phyloP scores from a whole-genome alignment of 2,888 invertebrate genomes.

The Sphaerophoria taeniata region DNA sequence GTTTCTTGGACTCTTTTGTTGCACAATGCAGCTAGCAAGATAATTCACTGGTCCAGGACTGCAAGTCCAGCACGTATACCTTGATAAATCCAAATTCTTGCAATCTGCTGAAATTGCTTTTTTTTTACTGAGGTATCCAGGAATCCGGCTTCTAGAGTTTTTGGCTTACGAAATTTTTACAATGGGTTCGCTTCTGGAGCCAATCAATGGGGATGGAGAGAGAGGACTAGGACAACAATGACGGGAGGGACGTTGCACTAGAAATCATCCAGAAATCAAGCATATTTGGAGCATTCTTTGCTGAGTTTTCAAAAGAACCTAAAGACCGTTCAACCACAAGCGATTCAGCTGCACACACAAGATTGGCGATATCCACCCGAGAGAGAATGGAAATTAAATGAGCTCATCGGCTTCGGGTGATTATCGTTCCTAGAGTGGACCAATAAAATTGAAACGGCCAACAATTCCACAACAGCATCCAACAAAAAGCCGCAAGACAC shows the following conservation, averaged over 20 bases:
- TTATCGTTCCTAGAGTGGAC: slow-evolving; percentile 44
- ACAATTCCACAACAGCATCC: neutral
- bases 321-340: neutral
- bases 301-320: neutral
- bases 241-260: slow-evolving; percentile 32
- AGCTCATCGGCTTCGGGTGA: slow-evolving; percentile 51
- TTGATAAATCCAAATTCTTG: slow-evolving; percentile 42
- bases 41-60: slow-evolving; percentile 61
- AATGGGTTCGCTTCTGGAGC: slow-evolving; percentile 34
- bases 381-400: slow-evolving; percentile 38
- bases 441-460: slow-evolving; percentile 44
- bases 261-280: slow-evolving; percentile 32
- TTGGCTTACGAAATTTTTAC: slow-evolving; percentile 44
- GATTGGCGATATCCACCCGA: slow-evolving; percentile 23
- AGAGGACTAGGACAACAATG: slow-evolving; percentile 3
- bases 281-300: slow-evolving; percentile 30
- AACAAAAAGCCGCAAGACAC: slow-evolving; percentile 34
- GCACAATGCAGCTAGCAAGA: slow-evolving; percentile 33
- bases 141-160: slow-evolving; percentile 19
- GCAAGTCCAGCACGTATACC: slow-evolving; percentile 47
- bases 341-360: neutral
- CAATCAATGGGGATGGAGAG: neutral
- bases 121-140: slow-evolving; percentile 19
- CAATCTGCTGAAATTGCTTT: slow-evolving; percentile 62
- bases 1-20: slow-evolving; percentile 31